Percentiles rank a stretch among this genome's conserved stretches.
These are phyloP conservation scores for Uloborus diversus DNA, from an alignment of 1,140 invertebrate species.

Conservation along the genomic window DNA sequence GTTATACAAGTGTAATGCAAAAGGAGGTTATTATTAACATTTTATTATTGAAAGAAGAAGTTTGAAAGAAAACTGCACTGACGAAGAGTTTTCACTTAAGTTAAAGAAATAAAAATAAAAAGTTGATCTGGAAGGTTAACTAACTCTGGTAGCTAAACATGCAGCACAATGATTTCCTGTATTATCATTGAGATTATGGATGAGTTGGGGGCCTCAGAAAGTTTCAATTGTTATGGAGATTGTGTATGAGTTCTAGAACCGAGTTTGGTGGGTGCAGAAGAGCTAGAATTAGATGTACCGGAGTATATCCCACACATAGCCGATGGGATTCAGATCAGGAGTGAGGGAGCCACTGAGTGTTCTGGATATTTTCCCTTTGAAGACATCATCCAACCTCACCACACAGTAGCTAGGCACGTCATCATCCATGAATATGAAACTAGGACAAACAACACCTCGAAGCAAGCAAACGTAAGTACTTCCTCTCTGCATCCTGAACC, in stretches of 20 bases:
- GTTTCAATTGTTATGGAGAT: background rate
- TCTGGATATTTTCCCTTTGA: background rate
- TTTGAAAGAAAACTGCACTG: background rate
- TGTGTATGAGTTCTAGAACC: background rate
- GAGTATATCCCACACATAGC: background rate
- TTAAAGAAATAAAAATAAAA: background rate
- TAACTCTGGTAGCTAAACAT: background rate
- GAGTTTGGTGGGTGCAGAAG: background rate
- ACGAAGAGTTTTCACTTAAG: background rate
- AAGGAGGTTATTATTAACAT: too few relatives aligned
- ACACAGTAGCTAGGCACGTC: background rate
- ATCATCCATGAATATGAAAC: background rate
- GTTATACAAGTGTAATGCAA: background rate
- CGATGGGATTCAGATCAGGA: background rate
- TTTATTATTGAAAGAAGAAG: background rate
- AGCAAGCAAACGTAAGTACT: background rate
- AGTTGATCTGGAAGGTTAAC: background rate
- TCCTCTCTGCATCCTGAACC: background rate
- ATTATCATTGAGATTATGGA: background rate
- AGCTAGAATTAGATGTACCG: background rate
- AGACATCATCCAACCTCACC: background rate
- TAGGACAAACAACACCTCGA: background rate
- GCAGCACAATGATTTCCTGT: background rate
- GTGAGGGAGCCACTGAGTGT: background rate
- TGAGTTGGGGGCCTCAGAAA: background rate